These are phyloP conservation scores for Bothrops jararaca DNA, from an alignment of 2,113 vertebrate species.

Conservation along the genomic window DNA sequence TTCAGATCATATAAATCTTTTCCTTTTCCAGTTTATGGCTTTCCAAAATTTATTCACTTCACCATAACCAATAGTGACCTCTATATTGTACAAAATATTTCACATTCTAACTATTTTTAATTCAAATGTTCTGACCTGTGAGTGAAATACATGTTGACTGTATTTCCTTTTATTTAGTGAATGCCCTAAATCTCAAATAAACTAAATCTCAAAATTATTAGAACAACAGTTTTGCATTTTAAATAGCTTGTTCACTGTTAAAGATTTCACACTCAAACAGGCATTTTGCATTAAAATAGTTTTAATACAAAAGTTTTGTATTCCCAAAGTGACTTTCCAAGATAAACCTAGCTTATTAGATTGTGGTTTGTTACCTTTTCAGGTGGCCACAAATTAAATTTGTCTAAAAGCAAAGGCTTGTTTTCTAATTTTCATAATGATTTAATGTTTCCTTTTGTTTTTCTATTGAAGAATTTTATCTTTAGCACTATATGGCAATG, in stretches of 20 bases:
- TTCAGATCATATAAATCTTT: background rate
- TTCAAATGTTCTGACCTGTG: background rate
- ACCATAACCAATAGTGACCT: background rate
- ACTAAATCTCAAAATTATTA: background rate
- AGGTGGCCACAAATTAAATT: background rate
- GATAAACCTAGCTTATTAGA: background rate
- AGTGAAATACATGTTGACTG: background rate
- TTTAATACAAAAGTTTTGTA: background rate
- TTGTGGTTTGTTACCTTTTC: background rate
- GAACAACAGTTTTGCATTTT: background rate
- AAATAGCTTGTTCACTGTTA: background rate
- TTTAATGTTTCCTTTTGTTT: conserved; percentile 18
- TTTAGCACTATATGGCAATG: conserved; percentile 45
- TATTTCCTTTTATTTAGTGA: background rate
- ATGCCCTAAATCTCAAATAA: background rate
- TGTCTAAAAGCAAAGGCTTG: background rate
- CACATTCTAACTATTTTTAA: background rate
- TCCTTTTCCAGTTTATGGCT: background rate
- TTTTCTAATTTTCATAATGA: background rate
- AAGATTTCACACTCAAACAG: background rate
- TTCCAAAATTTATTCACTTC: background rate
- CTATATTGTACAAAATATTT: background rate
- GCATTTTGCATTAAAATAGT: background rate
- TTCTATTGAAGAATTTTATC: conserved; percentile 7
- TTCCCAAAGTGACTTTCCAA: background rate